These are phyloP conservation scores for Lemur catta DNA, from an alignment of 2,797 vertebrate species.

Conservation along the genomic window DNA sequence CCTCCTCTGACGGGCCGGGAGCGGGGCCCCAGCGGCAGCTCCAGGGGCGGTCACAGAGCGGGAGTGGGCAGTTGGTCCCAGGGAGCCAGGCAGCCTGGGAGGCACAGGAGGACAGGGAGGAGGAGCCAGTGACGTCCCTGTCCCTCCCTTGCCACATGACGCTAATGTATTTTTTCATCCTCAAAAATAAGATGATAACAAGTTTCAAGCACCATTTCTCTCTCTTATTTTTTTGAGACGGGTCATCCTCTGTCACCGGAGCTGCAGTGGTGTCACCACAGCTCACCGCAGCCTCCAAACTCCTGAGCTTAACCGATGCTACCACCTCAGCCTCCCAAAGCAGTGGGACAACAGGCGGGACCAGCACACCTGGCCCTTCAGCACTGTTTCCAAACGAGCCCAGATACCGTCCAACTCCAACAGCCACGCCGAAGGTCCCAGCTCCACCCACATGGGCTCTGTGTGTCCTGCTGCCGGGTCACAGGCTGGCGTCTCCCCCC, in stretches of 20 bases:
- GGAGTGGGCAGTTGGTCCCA: background rate
- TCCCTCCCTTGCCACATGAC: background rate
- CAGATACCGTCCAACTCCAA: background rate
- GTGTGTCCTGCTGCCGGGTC: background rate
- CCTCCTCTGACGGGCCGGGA: background rate
- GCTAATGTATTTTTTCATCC: background rate
- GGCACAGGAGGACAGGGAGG: background rate
- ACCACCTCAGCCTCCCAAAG: background rate
- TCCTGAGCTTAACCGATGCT: background rate
- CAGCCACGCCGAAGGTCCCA: background rate
- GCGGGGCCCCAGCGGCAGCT: rapidly evolving
- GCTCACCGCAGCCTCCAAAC: no score
- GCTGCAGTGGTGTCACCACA: background rate
- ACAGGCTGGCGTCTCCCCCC: rapidly evolving
- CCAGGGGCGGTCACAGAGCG: rapidly evolving
- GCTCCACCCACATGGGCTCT: background rate
- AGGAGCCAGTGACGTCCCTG: background rate
- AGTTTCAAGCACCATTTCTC: background rate
- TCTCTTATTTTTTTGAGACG: background rate
- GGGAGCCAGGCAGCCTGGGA: background rate
- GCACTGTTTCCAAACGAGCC: background rate
- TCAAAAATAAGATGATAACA: background rate
- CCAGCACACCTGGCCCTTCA: no score
- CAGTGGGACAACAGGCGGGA: background rate
- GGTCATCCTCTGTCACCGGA: no score